phyloP scores from a whole-genome alignment of 1,140 invertebrate species.

The Atta colombica region DNA sequence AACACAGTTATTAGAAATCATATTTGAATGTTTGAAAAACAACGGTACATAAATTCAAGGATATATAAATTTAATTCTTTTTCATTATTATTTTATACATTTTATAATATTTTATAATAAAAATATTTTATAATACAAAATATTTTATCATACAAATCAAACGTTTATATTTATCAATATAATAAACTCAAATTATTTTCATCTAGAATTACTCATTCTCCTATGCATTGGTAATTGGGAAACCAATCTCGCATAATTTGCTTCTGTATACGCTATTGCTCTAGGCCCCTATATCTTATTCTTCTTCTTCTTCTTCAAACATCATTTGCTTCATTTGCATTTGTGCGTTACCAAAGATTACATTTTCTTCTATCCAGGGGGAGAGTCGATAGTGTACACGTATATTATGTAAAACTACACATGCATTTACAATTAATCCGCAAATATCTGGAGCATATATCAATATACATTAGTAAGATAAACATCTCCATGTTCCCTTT shows the following conservation, averaged over 20 bases:
- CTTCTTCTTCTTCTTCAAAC: not conserved
- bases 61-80: too few relatives aligned
- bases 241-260: too few relatives aligned
- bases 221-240: too few relatives aligned
- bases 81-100: too few relatives aligned
- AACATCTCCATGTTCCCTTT: not conserved
- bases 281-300: conserved; percentile 7
- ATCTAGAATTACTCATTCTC: too few relatives aligned
- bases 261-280: not conserved
- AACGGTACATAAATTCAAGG: not conserved
- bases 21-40: not conserved
- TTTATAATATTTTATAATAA: too few relatives aligned
- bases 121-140: not conserved
- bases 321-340: not conserved
- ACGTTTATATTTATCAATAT: too few relatives aligned
- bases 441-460: not conserved
- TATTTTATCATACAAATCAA: not conserved
- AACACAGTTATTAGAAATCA: not conserved
- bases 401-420: conserved; percentile 1
- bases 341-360: not conserved
- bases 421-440: not conserved
- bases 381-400: conserved; percentile 17
- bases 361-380: conserved; percentile 4
- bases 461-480: not conserved
- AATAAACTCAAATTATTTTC: too few relatives aligned